Conservation (phyloP, 2,888 invertebrate species). For the Coleophora deauratella region DNA sequence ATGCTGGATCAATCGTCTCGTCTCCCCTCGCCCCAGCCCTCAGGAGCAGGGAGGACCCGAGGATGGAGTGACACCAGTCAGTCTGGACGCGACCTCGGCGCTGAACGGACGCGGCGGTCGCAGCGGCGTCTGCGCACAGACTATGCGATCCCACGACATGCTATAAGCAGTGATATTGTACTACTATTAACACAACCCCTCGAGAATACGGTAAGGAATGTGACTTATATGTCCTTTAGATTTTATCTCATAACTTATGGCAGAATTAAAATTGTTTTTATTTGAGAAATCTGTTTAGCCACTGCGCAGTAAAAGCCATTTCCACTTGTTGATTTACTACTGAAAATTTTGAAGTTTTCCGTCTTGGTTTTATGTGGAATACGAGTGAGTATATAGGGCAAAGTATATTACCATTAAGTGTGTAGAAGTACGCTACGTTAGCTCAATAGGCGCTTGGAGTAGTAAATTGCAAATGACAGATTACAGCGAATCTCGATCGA, state of each 20-base stretch:
- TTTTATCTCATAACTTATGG: too few relatives aligned
- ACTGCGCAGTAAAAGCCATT: conserved; percentile 6
- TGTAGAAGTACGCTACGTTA: neutral
- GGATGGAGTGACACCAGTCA: conserved; percentile 37
- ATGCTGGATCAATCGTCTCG: conserved; percentile 62
- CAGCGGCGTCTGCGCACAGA: neutral
- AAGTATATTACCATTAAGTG: neutral
- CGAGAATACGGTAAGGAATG: too few relatives aligned
- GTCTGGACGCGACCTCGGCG: conserved; percentile 39
- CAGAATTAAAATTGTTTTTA: too few relatives aligned
- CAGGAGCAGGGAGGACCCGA: conserved; percentile 28
- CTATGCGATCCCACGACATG: conserved; percentile 16
- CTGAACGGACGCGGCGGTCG: conserved; percentile 26
- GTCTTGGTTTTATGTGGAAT: too few relatives aligned
- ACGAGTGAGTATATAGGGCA: neutral
- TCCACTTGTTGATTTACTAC: conserved; percentile 3
- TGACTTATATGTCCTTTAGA: too few relatives aligned
- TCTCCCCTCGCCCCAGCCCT: conserved; percentile 24
- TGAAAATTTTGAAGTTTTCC: neutral
- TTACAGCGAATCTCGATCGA: conserved; percentile 22
- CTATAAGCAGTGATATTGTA: conserved; percentile 20
- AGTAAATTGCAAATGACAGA: conserved; percentile 27
- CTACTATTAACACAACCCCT: too few relatives aligned
- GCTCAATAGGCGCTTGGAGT: conserved; percentile 16
- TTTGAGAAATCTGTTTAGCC: neutral